Conservation (phyloP, 2,113 vertebrate genomes). For the Zosterops pallidus region DNA sequence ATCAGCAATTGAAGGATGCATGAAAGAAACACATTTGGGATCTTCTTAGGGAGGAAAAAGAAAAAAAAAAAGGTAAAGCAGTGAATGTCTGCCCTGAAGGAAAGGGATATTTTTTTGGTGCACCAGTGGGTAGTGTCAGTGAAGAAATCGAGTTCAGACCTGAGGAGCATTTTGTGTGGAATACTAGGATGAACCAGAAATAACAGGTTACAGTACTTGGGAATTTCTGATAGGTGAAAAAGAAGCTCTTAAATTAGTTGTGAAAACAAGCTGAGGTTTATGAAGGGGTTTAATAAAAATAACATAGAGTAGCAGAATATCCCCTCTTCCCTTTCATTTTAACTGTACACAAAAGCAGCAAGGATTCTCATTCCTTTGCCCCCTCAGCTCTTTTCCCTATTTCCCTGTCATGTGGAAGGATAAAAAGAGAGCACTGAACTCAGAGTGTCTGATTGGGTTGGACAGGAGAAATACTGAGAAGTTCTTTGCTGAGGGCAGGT, state of each 20-base stretch:
- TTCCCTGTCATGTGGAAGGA: neutral
- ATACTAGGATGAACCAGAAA: neutral
- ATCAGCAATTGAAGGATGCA: neutral
- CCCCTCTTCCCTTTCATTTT: neutral
- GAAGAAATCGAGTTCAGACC: neutral
- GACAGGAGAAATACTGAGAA: constrained; percentile 1
- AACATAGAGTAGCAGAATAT: neutral
- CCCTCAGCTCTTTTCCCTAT: neutral
- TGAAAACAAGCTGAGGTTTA: neutral
- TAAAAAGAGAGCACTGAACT: neutral
- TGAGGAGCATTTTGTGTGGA: neutral
- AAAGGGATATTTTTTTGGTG: constrained; percentile 5
- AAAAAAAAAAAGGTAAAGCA: neutral
- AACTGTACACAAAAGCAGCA: neutral
- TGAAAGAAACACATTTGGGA: neutral
- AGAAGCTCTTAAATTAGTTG: neutral
- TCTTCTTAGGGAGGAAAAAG: neutral
- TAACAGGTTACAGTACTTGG: neutral
- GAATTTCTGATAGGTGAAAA: neutral
- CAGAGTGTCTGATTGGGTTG: neutral
- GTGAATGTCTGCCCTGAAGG: neutral
- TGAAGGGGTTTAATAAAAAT: neutral
- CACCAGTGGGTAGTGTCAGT: neutral
- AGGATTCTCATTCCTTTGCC: neutral
- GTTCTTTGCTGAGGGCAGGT: constrained; percentile 9